These are phyloP conservation scores for Ceratosolen fusciceps DNA, from an alignment of 1,140 invertebrate genomes.

Conservation along the genomic window DNA sequence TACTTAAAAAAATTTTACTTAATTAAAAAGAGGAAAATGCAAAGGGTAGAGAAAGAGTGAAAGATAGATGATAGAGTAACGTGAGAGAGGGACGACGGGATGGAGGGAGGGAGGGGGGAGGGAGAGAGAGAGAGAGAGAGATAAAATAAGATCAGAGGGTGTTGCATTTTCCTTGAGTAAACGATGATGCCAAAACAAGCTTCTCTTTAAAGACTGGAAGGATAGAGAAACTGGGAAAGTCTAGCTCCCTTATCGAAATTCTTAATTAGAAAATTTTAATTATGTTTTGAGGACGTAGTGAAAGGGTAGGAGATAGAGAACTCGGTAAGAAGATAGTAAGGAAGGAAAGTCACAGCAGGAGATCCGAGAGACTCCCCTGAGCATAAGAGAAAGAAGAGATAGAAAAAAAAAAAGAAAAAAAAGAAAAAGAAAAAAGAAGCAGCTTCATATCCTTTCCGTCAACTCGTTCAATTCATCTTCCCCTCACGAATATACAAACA, in stretches of 20 bases:
- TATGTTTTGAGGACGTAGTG: constrained; percentile 65
- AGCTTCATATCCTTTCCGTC: neutral
- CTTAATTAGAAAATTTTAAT: constrained; percentile 73
- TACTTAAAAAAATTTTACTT: neutral
- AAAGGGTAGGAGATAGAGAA: constrained; percentile 5
- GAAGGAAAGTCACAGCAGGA: neutral
- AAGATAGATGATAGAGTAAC: no score
- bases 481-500: neutral
- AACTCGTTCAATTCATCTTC: neutral
- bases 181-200: constrained; percentile 28
- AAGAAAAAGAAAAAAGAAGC: neutral
- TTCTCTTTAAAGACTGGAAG: constrained; percentile 42
- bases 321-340: neutral
- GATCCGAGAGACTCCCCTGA: neutral
- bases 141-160: neutral
- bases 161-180: constrained; percentile 22
- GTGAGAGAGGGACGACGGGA: neutral
- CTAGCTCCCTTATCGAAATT: constrained; percentile 69
- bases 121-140: neutral
- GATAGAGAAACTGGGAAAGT: neutral
- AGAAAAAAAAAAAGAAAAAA: neutral
- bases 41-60: neutral
- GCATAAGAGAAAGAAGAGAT: no score
- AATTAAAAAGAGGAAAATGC: neutral
- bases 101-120: neutral